Percentiles rank a stretch among this genome's conserved stretches.
Conservation (phyloP, 2,797 vertebrate genomes). For the Betta splendens region DNA sequence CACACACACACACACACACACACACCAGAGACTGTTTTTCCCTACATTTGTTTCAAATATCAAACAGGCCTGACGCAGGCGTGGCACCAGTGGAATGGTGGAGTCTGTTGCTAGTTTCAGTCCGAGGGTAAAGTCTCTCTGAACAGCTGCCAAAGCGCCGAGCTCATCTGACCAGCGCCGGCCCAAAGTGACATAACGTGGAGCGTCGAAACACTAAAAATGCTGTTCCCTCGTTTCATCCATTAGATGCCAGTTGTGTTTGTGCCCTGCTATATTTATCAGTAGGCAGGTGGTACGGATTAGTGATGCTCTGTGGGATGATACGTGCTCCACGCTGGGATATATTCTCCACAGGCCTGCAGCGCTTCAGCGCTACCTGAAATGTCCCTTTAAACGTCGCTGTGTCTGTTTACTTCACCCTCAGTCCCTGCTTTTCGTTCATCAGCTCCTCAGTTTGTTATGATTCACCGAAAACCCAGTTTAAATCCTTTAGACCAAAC, state of each 20-base stretch:
- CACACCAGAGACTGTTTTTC: neutral
- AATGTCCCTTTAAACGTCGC: neutral
- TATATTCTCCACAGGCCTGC: constrained; percentile 1
- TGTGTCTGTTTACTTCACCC: neutral
- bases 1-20: too few species aligned
- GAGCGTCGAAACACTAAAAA: constrained; percentile 45
- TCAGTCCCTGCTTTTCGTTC: neutral
- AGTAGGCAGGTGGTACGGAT: constrained; percentile 41
- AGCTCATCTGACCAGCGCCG: constrained; percentile 52
- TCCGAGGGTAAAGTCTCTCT: constrained; percentile 47
- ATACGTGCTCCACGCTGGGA: constrained; percentile 9
- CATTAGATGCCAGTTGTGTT: constrained; percentile 47
- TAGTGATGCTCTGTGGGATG: constrained; percentile 27
- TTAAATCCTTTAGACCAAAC: too few species aligned
- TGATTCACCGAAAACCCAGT: too few species aligned
- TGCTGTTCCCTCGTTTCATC: constrained; percentile 26
- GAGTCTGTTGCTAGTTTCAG: constrained; percentile 27
- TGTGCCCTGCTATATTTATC: constrained; percentile 40
- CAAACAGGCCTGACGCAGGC: neutral
- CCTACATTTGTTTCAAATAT: constrained; percentile 18
- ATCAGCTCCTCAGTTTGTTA: neutral
- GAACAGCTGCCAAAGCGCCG: constrained; percentile 60
- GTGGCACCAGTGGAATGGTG: constrained; percentile 20
- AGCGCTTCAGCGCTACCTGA: constrained; percentile 1
- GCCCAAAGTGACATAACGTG: constrained; percentile 47